phyloP scores from a whole-genome alignment of 2,888 invertebrate species.

The Halictus quadricinctus region DNA sequence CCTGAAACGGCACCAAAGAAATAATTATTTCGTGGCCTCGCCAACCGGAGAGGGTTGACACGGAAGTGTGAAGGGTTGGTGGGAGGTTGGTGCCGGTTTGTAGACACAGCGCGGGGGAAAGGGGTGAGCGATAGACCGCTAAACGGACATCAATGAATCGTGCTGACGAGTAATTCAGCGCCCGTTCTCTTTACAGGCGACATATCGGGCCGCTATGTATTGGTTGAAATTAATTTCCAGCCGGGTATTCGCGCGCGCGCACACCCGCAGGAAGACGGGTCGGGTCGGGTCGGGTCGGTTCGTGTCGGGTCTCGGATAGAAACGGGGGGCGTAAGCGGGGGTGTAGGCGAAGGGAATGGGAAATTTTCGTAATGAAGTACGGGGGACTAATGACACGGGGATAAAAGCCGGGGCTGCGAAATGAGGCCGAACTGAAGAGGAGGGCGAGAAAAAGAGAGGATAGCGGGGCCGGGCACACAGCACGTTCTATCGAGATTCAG shows the following conservation, averaged over 20 bases:
- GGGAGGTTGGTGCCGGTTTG: not conserved
- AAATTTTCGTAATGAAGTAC: constrained; percentile 56
- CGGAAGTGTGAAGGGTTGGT: not conserved
- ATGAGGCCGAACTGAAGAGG: constrained; percentile 51
- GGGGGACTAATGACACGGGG: constrained; percentile 55
- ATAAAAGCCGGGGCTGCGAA: constrained; percentile 52
- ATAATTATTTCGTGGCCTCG: not conserved
- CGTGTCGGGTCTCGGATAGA: not conserved
- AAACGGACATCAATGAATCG: constrained; percentile 44
- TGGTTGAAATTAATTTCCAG: constrained; percentile 57
- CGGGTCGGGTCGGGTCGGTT: not conserved
- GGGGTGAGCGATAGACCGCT: constrained; percentile 5
- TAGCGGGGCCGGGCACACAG: constrained; percentile 26
- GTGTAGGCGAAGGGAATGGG: constrained; percentile 25
- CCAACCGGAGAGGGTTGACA: not conserved
- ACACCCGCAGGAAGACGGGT: not conserved
- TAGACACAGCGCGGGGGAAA: not conserved
- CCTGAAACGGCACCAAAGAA: not conserved
- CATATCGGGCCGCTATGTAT: constrained; percentile 32
- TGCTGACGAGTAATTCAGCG: constrained; percentile 44
- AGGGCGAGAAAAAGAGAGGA: constrained; percentile 35
- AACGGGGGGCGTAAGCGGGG: not conserved
- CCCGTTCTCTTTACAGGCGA: constrained; percentile 11
- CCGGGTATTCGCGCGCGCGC: not conserved
- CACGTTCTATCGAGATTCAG: constrained; percentile 57